phyloP scores from a whole-genome alignment of 2,113 vertebrate species.

The Lonchura striata region DNA sequence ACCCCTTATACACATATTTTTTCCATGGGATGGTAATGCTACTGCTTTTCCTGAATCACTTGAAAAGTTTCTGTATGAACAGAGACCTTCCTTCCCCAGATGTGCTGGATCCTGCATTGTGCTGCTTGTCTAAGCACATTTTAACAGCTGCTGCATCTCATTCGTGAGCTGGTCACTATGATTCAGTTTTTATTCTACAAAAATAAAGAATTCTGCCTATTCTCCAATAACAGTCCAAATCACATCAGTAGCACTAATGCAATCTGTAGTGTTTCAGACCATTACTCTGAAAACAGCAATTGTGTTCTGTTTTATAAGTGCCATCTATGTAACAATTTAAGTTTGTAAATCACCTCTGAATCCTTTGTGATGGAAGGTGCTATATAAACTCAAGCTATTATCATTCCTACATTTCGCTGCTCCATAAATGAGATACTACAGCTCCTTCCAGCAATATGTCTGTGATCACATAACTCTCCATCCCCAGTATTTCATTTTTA shows the following conservation, averaged over 20 bases:
- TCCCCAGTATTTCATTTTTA: slow-evolving; percentile 1
- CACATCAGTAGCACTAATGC: not conserved
- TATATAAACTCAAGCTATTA: slow-evolving; percentile 33
- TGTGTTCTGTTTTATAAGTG: slow-evolving; percentile 43
- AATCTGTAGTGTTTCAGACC: slow-evolving; percentile 31
- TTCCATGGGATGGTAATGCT: not conserved
- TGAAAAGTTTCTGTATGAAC: not conserved
- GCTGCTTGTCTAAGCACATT: not conserved
- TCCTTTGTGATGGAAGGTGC: slow-evolving; percentile 39
- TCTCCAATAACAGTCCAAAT: slow-evolving; percentile 2
- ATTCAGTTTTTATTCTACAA: not conserved
- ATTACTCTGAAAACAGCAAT: slow-evolving; percentile 34
- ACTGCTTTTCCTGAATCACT: not conserved
- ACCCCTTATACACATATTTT: not conserved
- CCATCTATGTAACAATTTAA: slow-evolving; percentile 37
- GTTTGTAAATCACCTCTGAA: slow-evolving; percentile 59
- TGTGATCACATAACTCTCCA: not conserved
- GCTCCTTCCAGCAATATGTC: not conserved
- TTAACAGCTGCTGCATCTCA: not conserved
- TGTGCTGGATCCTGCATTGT: not conserved
- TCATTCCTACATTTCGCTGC: slow-evolving; percentile 38
- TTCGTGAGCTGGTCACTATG: not conserved
- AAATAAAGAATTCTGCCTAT: slow-evolving; percentile 35
- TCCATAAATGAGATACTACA: slow-evolving; percentile 17
- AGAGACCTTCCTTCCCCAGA: not conserved